Evolutionary conservation across 1,140 invertebrate genomes (phyloP), one percentile per base, ranked within the genome.

Genomic region (Temnothorax nylanderi): DNA sequence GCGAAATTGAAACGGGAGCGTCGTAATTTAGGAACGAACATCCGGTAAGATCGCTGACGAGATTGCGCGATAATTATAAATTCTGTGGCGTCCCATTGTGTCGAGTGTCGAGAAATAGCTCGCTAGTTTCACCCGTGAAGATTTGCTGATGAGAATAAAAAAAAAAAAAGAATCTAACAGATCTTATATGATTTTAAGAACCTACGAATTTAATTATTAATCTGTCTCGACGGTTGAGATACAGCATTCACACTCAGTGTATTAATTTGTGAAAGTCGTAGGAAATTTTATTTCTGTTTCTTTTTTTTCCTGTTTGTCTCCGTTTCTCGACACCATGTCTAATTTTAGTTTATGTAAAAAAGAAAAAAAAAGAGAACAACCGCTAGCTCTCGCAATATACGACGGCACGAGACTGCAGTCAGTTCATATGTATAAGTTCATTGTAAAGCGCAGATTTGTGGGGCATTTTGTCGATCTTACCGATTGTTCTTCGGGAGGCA

Each of bases 381-480:
- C 26, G 32, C 67, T 62, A 13, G 4, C 7, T 78, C 67, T 65
- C 8, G 18, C 18, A 16, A 32, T 18, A n/a, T 10, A 76, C 6
- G 10, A 71, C 10, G 26, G 26, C 26, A 26, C 26, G 47, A 56
- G 58, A 72, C 18, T 18, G 47, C 16, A 13, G 74, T 47, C 5
- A 11, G 13, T 37, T 47, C 41, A 16, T 18, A 37, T 37, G 37
- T 26, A 1, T 26, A 56, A 67, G n/a, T 71, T n/a, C n/a, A 81
- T 6, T 32, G 49, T 90, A 49, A 81, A 87, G 78, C 74, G 77
- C 87, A 88, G 49, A 87, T 75, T 26, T 62, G 84, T 80, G 78
- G 87, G 89, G 89, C 89, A 91, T 91, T 90, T 85, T 86, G 41
- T 69, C 87, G 90, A 91, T 91, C 87, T 90, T 87, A 89, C 75